Conservation (phyloP, 2,888 invertebrate genomes). For the Cheiracanthium punctorium region DNA sequence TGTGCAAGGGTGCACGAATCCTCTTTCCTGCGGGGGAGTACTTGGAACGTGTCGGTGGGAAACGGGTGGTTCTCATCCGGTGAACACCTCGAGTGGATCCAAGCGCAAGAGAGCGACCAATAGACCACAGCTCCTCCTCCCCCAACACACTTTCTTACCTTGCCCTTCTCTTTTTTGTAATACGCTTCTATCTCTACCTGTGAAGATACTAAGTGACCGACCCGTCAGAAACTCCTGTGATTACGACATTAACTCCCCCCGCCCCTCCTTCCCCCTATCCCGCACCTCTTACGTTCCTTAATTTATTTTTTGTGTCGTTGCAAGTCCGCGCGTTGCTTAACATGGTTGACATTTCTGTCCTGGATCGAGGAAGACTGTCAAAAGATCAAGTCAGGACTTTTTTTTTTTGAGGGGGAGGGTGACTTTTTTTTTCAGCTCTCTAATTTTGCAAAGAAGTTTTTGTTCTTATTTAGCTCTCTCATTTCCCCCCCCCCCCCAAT, state of each 20-base stretch:
- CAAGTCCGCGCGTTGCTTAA: too few species aligned
- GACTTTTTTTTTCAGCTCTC: too few species aligned
- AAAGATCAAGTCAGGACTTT: too few species aligned
- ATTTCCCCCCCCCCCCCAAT: too few species aligned
- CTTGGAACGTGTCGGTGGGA: constrained; percentile 27
- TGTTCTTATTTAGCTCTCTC: too few species aligned
- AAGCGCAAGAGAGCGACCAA: constrained; percentile 39
- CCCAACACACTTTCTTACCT: background rate
- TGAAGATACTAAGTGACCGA: too few species aligned
- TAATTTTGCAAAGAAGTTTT: too few species aligned
- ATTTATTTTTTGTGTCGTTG: too few species aligned
- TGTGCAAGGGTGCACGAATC: constrained; percentile 31
- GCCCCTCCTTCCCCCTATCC: too few species aligned
- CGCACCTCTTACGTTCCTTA: too few species aligned
- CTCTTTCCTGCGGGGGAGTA: constrained; percentile 35
- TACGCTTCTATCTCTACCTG: background rate
- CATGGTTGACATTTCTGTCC: too few species aligned
- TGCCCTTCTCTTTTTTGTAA: background rate
- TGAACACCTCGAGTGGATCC: constrained; percentile 50
- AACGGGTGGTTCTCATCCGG: constrained; percentile 38
- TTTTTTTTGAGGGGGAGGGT: background rate
- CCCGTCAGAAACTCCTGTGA: background rate
- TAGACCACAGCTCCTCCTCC: constrained; percentile 47
- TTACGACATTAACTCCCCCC: background rate
- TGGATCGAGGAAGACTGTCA: too few species aligned